A percentile compares a stretch with the other conserved stretches of the same genome.
Conservation (phyloP, 2,797 vertebrate species). For the Tachyglossus aculeatus region DNA sequence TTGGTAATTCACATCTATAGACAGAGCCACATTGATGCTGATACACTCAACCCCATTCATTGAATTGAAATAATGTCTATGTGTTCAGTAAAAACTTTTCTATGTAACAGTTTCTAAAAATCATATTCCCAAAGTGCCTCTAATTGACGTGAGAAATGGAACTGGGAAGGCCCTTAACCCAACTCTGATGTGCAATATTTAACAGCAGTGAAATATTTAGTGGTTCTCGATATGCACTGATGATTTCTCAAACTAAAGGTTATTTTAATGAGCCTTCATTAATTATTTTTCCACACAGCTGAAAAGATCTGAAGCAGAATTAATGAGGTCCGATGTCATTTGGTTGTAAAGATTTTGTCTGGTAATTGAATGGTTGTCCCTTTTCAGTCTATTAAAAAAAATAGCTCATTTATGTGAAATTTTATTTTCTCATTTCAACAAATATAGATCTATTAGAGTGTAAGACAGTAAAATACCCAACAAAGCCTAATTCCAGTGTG, state of each 20-base stretch:
- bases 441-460: rapidly evolving
- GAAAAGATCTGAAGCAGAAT: background rate
- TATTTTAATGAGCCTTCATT: background rate
- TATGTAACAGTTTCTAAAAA: too few species aligned
- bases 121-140: background rate
- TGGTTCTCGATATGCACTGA: constrained; percentile 28
- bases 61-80: too few species aligned
- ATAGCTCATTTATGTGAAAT: background rate
- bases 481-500: rapidly evolving
- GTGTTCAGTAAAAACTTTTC: too few species aligned
- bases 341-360: background rate
- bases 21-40: too few species aligned
- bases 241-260: background rate
- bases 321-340: background rate
- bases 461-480: background rate
- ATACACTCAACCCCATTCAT: too few species aligned
- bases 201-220: constrained; percentile 57
- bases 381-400: background rate
- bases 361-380: rapidly evolving
- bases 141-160: background rate
- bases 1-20: too few species aligned
- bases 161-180: background rate
- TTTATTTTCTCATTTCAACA: background rate
- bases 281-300: background rate
- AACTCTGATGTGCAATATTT: constrained; percentile 39